Base-by-base conservation (phyloP, 2,888 invertebrate genomes). In the Pheosia gnoma region DNA sequence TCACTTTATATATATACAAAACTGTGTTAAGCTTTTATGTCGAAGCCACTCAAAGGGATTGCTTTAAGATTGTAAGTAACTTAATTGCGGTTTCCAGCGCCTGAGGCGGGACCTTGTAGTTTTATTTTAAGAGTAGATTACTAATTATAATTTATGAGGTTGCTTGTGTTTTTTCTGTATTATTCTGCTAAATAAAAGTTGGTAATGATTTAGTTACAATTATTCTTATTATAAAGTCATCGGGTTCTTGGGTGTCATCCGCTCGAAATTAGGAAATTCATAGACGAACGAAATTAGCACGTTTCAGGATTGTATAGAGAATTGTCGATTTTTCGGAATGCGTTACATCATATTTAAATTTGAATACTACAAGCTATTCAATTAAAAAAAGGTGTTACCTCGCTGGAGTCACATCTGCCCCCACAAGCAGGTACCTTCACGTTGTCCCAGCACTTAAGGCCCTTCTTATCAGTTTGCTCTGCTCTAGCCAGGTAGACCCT, bases 331-430 rank as follows among this genome's bases (percentile, higher is more conserved):
- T 0, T 25, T 25, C 25, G 0, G 25, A 25, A 25, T 25, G 25
- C 25, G 25, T 25, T 25, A 1, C 25, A 25, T 25, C 25, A 25
- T 25, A 25, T 25, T 25, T 25, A 25, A 25, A 25, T 25, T 0
- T 25, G 0, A 25, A 25, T 25, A 25, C 25, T 25, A 25, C 25
- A 25, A 25, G 25, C 25, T 25, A 25, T 25, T 1, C 25, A 25
- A 25, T 25, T 25, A 25, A 25, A 41, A n/a, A 3, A 41, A 41
- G 41, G 10, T 43, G 25, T 25, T 73, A 88, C 97, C 94, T 97
- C 97, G 82, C 96, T 96, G 0, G 97, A 97, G 83, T 97, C 97
- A 80, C 97, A 98, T 58, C 97, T 92, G 25, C 97, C 97, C 94
- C 96, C 97, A 82, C 97, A 97, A 0, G 96, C 96, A 82, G 96